Evolutionary conservation across 2,113 vertebrate genomes (phyloP), one percentile per base, ranked within the genome.

Genomic region (Triplophysa siluroides): DNA sequence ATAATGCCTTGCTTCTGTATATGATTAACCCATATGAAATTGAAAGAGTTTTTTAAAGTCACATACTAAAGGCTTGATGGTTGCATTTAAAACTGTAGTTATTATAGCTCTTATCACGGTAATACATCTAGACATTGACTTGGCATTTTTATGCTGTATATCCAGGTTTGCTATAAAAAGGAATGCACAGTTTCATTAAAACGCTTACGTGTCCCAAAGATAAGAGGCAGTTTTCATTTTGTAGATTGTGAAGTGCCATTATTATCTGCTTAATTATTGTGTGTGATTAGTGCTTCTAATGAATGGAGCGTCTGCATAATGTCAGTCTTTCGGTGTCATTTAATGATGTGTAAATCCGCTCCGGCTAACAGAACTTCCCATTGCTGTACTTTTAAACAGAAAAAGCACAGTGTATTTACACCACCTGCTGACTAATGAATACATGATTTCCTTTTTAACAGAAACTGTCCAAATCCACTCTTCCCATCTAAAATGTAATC

Each of bases 251-350:
- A 88, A 88, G 87, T 90, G 82, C 80, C 88, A 88, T 89, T 86
- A 90, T 90, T 90, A 90, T 92, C 90, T 84, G 78, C 86, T 90
- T 90, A 89, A 93, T 89, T 92, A 91, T 91, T 90, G 86, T 80
- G 80, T 86, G 85, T 85, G 88, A 91, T 87, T 88, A 88, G 84
- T 79, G 77, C 75, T 67, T 86, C 86, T 89, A 92, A 90, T 92
- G 86, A 91, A 90, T 84, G 87, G 86, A 87, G 86, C 79, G 88
- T 88, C 90, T 84, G 78, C 80, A 84, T 83, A 89, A 88, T 82
- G 86, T 76, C 78, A 71, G 79, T 83, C 79, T 88, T 84, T 82
- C 75, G 21, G 43, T 88, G 84, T 85, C 72, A 66, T 87, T 89
- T 84, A 87, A 85, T 78, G 86, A 86, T 21, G 76, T 66, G 61